Evolutionary conservation across 2,113 vertebrate genomes (phyloP), one percentile per base, ranked within the genome.

Genomic region (Dermatemys mawii): DNA sequence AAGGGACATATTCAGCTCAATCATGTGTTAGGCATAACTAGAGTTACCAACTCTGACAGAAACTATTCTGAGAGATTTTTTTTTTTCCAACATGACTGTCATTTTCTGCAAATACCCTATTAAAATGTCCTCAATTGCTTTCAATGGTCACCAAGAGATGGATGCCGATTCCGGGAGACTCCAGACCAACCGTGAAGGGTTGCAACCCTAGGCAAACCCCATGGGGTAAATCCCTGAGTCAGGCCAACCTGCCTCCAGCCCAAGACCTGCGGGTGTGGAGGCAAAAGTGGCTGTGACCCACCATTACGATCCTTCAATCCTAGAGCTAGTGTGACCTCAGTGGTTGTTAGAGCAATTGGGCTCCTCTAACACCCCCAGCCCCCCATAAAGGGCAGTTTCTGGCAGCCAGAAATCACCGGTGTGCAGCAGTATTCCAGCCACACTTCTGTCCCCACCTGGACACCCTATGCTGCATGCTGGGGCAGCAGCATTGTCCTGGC

Each of bases 311-410:
- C 35, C 35, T 67, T 17, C 16, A 67, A 35, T 67, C 35, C 32
- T n/a, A 67, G 16, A 16, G 16, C 60, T 67, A 35, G 60, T 54
- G 88, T 63, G 19, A 41, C 82, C 53, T 88, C 86, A 79, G 83
- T 88, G 84, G 70, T 91, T 78, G 70, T 73, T 78, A 8, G 49
- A 75, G 60, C 50, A 93, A 70, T 86, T 87, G 86, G 86, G 29
- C 29, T 84, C 75, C 48, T 90, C 76, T 67, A 53, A 13, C 5
- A 96, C 50, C 86, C 67, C 29, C n/a, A n/a, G n/a, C n/a, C 48
- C 49, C 51, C 89, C 57, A 6, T 1, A 84, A 82, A 91, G 84
- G 88, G 50, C 88, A 0, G 38, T 70, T 90, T 29, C 48, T 87
- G 79, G 80, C 91, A 89, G 91, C 22, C 70, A 57, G 79, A 50